phyloP scores from a whole-genome alignment of 2,888 invertebrate genomes.

The Meteorus cinctellus region DNA sequence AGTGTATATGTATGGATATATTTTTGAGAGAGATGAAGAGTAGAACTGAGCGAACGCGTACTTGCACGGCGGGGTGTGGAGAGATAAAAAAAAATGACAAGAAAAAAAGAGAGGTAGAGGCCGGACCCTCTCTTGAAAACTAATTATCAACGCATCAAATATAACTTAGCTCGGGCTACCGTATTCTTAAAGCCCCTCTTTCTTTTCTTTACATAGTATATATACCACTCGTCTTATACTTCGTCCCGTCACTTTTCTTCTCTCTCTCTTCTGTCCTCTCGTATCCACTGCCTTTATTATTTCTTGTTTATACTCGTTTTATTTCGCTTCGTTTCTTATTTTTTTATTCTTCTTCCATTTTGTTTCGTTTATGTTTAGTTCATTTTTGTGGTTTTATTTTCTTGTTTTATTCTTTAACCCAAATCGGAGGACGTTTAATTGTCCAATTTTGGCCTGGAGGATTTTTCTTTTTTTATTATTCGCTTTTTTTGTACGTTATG shows the following conservation, averaged over 20 bases:
- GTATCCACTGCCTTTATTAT: slow-evolving; percentile 55
- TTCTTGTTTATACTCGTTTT: slow-evolving; percentile 55
- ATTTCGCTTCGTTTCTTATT: slow-evolving; percentile 45
- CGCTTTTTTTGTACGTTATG: not conserved
- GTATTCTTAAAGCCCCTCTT: slow-evolving; percentile 64
- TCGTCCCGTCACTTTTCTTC: slow-evolving; percentile 55
- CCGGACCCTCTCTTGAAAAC: slow-evolving; percentile 62
- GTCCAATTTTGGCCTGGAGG: slow-evolving; percentile 63
- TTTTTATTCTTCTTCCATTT: slow-evolving; percentile 48
- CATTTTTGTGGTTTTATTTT: slow-evolving; percentile 32
- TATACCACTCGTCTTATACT: slow-evolving; percentile 2
- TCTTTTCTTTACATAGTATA: slow-evolving; percentile 47
- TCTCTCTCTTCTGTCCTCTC: slow-evolving; percentile 28
- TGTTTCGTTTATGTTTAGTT: slow-evolving; percentile 34
- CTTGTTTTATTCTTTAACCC: slow-evolving; percentile 52
- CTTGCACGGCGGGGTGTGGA: slow-evolving; percentile 13
- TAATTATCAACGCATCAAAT: slow-evolving; percentile 72
- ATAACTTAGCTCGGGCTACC: slow-evolving; percentile 68
- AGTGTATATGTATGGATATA: not conserved
- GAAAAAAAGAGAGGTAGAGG: slow-evolving; percentile 45
- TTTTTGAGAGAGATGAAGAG: slow-evolving; percentile 33
- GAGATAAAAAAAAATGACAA: slow-evolving; percentile 36
- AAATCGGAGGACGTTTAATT: slow-evolving; percentile 62
- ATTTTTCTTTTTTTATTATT: slow-evolving; percentile 53
- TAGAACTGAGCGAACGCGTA: not conserved